These are phyloP conservation scores for Latrodectus geometricus DNA, from an alignment of 1,140 invertebrate genomes.

Conservation along the genomic window DNA sequence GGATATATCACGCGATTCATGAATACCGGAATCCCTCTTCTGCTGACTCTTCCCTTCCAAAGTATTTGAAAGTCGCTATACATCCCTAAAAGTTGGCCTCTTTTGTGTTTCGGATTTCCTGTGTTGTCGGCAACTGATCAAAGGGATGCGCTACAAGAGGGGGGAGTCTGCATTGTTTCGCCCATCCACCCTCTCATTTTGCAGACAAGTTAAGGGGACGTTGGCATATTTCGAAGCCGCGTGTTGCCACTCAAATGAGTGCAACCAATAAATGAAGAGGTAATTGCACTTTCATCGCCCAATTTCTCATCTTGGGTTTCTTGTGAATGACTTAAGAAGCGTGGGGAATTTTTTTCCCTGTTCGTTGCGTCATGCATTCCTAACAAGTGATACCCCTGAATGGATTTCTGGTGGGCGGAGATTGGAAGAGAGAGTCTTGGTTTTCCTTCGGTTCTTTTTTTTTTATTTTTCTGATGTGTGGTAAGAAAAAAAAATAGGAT, in stretches of 20 bases:
- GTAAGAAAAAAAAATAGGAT: neutral
- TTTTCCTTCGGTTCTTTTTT: neutral
- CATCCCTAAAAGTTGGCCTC: neutral
- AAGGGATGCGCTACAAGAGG: constrained; percentile 9
- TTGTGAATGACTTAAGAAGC: neutral
- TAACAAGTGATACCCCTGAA: constrained; percentile 1
- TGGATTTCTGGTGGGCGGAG: constrained; percentile 11
- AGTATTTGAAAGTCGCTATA: too few relatives aligned
- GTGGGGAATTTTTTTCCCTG: neutral
- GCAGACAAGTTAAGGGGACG: constrained; percentile 6
- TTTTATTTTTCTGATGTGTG: neutral
- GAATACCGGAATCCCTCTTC: too few relatives aligned
- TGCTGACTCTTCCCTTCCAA: too few relatives aligned
- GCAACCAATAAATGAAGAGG: constrained; percentile 3
- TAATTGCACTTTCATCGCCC: constrained; percentile 27
- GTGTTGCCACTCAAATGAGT: neutral
- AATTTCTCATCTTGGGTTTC: neutral
- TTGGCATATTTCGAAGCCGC: constrained; percentile 38
- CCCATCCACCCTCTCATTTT: neutral
- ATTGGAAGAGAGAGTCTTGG: neutral
- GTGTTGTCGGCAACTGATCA: constrained; percentile 41
- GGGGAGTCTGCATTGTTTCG: neutral
- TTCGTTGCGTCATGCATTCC: constrained; percentile 36
- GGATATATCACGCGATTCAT: too few relatives aligned
- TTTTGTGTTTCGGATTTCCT: constrained; percentile 29